Base-by-base conservation (phyloP, 1,140 invertebrate genomes). In the Neodiprion fabricii region DNA sequence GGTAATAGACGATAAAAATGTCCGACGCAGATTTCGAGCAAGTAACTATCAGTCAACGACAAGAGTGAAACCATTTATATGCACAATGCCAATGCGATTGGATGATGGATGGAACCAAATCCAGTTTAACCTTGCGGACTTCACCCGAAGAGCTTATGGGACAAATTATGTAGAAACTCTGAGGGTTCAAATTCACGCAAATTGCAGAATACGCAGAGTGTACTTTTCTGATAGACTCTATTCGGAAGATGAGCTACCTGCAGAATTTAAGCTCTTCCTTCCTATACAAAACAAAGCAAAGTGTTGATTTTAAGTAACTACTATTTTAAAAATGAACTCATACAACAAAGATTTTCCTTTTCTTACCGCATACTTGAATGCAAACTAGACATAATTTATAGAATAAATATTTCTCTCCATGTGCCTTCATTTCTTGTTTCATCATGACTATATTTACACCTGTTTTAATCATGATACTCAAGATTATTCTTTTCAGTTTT, bases 71-170 rank as follows among this genome's bases (percentile, higher is more conserved):
- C 98, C 98, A 67, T 99, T 99, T 84, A 99, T 99, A 80, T 99
- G 98, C 88, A 99, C 98, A 65, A 99, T 99, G 98, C 98, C 98
- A 14, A 97, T 99, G 95, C 91, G 98, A 79, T 85, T 99, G 72
- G 98, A 99, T 85, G 97, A 99, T 85, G 98, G 98, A 12, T 99
- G 99, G 98, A 99, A 99, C 89, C 93, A 96, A 88, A 96, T 99
- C 79, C 98, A 99, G 87, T 99, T 99, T 85, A 99, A 99, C 88
- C 90, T 99, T 70, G 97, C 98, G 66, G 99, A 99, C 89, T 99
- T 99, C 85, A 99, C 98, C 9, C 90, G 97, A 79, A 90, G 98
- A 80, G 99, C 99, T 1, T 99, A 99, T 88, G 99, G 99, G 14
- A 99, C 98, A 14, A 99, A 99, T 90, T 99, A 99, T 89, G 97